Evolutionary conservation across 2,797 vertebrate species (phyloP).

Genomic region (Cichlasoma orientale): DNA sequence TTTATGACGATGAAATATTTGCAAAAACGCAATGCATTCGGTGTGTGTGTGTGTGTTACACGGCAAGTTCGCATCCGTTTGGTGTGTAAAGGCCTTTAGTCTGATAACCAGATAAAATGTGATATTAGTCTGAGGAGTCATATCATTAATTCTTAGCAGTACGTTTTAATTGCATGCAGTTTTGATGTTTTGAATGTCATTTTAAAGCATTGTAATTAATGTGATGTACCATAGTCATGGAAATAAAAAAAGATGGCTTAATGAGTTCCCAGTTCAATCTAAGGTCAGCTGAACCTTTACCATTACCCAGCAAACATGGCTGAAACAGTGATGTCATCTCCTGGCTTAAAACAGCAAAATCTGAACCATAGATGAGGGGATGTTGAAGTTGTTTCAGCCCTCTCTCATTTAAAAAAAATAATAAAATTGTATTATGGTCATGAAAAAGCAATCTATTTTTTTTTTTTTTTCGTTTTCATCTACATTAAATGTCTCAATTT

Average conservation of each 20-base stretch:
- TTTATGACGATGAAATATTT: too few species aligned
- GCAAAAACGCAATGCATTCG: too few species aligned
- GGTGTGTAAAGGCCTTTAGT: too few species aligned
- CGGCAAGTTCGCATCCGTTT: too few species aligned
- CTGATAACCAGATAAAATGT: not conserved
- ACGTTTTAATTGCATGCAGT: too few species aligned
- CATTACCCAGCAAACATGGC: not conserved
- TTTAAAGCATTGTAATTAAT: not conserved
- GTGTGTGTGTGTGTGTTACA: too few species aligned
- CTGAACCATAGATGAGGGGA: too few species aligned
- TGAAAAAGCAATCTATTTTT: not conserved
- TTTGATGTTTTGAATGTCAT: not conserved
- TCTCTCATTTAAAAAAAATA: not conserved
- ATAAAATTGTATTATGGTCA: too few species aligned
- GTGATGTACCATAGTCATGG: too few species aligned
- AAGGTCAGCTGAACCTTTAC: not conserved
- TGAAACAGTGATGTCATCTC: too few species aligned
- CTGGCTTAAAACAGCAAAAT: too few species aligned
- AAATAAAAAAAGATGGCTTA: not conserved
- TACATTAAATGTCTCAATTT: not conserved
- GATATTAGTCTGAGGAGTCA: not conserved
- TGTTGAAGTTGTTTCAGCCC: not conserved
- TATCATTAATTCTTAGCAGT: not conserved
- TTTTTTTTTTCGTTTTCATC: fast-evolving
- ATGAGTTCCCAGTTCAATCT: not conserved